Base-by-base conservation (phyloP, 2,797 vertebrate genomes). In the Arremon aurantiirostris region DNA sequence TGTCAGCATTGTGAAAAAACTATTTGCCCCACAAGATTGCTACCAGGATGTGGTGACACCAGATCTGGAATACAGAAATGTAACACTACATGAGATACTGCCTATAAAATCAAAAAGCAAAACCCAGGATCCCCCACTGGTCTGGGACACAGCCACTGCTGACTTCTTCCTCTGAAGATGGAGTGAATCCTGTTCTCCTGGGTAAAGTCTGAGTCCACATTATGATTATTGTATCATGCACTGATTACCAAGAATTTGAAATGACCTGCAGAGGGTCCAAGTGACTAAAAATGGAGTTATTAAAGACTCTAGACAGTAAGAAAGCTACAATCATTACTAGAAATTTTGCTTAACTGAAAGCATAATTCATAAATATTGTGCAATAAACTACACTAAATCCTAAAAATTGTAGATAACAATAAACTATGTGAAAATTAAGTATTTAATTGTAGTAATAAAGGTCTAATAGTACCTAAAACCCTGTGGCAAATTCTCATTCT, bases 251-350 rank as follows among this genome's bases (percentile, higher is more conserved):
- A 59, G n/a, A 77, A 57, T 83, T 70, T 55, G 35, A 49, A n/a
- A 34, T 0, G 0, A 84, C n/a, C 37, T 72, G 37, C 22, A 79
- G 59, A 71, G 28, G 24, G 42, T 21, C 26, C 8, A 27, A 28
- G 14, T 61, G 28, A 80, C 52, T 69, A 71, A 39, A 81, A 64
- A 26, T 27, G 26, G 37, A 50, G 12, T 42, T 80, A 61, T 66
- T 50, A 34, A 61, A 53, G 13, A 65, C 8, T 63, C 24, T 5
- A 37, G 4, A 61, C 3, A 57, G 9, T 34, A 82, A 90, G n/a
- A 78, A 82, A 91, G 9, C 17, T 57, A 69, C 15, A 75, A 2
- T 2, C 1, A 65, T 39, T 46, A 28, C 42, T 14, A 79, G 12
- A 79, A 89, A 69, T 50, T 71, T 42, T 65, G 21, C 30, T 64